Evolutionary conservation across 2,113 vertebrate genomes (phyloP).

Genomic region (Cervus canadensis): DNA sequence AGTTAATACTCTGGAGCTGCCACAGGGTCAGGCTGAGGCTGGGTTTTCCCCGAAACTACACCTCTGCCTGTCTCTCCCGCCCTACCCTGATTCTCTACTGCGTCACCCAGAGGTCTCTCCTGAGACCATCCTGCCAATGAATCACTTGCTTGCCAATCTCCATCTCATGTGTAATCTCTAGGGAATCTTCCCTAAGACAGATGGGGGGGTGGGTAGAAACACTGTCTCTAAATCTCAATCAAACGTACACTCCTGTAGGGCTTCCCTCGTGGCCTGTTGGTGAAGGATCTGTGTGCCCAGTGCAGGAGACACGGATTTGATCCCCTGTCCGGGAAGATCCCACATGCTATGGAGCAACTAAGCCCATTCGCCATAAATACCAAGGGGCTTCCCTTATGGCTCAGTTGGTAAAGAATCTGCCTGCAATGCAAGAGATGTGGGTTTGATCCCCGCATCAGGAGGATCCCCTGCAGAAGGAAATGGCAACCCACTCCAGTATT

Average conservation of each 20-base stretch:
- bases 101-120: background rate
- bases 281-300: background rate
- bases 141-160: background rate
- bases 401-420: background rate
- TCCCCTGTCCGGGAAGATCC: background rate
- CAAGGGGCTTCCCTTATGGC: background rate
- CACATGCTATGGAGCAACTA: background rate
- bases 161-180: background rate
- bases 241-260: background rate
- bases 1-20: background rate
- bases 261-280: background rate
- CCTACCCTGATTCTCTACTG: accelerated
- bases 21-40: background rate
- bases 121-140: background rate
- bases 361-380: background rate
- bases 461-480: background rate
- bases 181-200: background rate
- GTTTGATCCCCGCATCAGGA: accelerated
- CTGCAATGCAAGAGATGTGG: accelerated
- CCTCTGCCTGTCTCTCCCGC: background rate
- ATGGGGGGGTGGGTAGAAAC: background rate
- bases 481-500: background rate
- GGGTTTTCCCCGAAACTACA: background rate
- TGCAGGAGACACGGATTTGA: background rate
- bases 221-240: background rate